Percentiles rank a stretch among this genome's conserved stretches.
Evolutionary conservation across 2,888 invertebrate genomes (phyloP).

Genomic region (Nipponacmea schrenckii): DNA sequence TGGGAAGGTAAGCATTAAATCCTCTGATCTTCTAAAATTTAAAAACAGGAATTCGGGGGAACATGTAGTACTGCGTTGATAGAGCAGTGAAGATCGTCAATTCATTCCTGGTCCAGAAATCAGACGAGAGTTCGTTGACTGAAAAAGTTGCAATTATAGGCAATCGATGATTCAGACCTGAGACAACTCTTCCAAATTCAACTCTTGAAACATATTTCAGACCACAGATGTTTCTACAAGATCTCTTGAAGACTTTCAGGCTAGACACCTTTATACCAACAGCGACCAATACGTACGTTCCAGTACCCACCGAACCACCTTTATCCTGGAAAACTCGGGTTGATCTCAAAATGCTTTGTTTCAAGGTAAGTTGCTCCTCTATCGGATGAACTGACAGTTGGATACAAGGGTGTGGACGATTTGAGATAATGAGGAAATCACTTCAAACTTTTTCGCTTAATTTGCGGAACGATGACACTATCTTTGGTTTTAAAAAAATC

Average conservation of each 20-base stretch:
- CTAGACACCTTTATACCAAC: constrained; percentile 53
- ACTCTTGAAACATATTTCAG: too few species aligned
- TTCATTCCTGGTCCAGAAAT: too few species aligned
- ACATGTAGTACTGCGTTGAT: too few species aligned
- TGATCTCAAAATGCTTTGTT: constrained; percentile 47
- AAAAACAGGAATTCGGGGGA: too few species aligned
- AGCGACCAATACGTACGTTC: constrained; percentile 30
- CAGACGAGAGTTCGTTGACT: too few species aligned
- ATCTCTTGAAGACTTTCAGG: constrained; percentile 49
- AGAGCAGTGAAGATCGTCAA: too few species aligned
- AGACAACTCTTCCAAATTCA: too few species aligned
- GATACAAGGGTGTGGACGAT: not conserved
- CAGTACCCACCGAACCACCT: constrained; percentile 35
- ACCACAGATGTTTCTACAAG: constrained; percentile 50
- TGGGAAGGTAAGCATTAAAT: constrained; percentile 53
- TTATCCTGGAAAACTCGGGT: constrained; percentile 42
- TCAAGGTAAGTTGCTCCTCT: constrained; percentile 39
- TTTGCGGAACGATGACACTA: too few species aligned
- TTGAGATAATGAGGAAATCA: not conserved
- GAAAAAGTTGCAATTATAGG: not conserved
- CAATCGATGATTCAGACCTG: too few species aligned
- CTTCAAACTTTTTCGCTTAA: not conserved
- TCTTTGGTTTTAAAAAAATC: too few species aligned
- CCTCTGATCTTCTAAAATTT: too few species aligned
- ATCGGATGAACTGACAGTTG: too few species aligned